Percentiles rank a stretch among this genome's conserved stretches.
Evolutionary conservation across 2,113 vertebrate genomes (phyloP).

Genomic region (Anoplopoma fimbria): DNA sequence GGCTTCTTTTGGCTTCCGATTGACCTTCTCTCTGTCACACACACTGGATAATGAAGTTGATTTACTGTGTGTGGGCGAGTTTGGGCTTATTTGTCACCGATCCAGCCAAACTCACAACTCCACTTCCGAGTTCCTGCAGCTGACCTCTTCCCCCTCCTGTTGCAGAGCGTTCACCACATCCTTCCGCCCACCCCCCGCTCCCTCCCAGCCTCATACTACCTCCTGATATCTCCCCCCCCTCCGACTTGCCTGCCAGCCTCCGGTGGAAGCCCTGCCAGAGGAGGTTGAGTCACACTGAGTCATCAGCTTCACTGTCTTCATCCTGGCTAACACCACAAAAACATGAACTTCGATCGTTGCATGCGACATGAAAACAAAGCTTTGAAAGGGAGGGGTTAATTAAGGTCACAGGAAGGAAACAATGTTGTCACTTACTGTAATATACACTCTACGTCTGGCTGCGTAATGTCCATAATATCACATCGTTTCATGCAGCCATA

Average conservation of each 20-base stretch:
- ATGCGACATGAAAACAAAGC: constrained; percentile 47
- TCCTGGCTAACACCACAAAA: constrained; percentile 58
- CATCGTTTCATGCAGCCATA: neutral
- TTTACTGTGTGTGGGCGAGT: constrained; percentile 51
- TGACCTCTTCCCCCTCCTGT: constrained; percentile 82
- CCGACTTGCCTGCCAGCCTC: constrained; percentile 70
- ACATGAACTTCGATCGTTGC: constrained; percentile 33
- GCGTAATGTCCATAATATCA: neutral
- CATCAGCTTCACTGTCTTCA: constrained; percentile 72
- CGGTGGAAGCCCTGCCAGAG: constrained; percentile 75
- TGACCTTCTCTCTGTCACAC: constrained; percentile 43
- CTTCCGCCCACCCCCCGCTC: constrained; percentile 62
- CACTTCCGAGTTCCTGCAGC: constrained; percentile 79
- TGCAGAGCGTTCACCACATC: constrained; percentile 76
- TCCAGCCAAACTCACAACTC: constrained; percentile 61
- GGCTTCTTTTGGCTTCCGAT: constrained; percentile 46
- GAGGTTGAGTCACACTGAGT: constrained; percentile 81
- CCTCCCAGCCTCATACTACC: constrained; percentile 50
- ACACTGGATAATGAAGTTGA: constrained; percentile 30
- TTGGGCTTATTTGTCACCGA: constrained; percentile 60
- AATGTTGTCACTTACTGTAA: constrained; percentile 1
- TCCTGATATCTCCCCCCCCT: constrained; percentile 20
- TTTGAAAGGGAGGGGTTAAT: constrained; percentile 23
- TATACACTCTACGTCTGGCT: neutral
- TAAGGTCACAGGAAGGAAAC: constrained; percentile 27